Conservation (phyloP, 2,888 invertebrate genomes). For the Dasysyrphus albostriatus region DNA sequence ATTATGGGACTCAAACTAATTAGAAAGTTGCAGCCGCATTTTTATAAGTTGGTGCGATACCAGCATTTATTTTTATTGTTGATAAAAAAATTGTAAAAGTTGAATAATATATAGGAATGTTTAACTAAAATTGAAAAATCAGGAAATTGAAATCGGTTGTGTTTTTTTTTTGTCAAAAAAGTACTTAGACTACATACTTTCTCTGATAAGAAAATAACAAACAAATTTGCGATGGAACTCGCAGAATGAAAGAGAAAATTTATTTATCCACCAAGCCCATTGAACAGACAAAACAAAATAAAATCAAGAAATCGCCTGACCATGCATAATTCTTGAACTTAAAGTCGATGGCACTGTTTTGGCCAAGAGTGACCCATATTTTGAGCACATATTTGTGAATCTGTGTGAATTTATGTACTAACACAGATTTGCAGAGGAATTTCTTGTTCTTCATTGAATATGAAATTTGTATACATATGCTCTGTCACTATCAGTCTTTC, state of each 20-base stretch:
- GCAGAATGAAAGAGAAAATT: slow-evolving; percentile 54
- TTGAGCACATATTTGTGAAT: slow-evolving; percentile 28
- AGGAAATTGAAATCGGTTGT: background rate
- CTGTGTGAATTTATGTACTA: background rate
- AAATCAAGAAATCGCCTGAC: slow-evolving; percentile 48
- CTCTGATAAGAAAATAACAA: slow-evolving; percentile 64
- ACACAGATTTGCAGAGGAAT: background rate
- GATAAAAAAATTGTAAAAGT: background rate
- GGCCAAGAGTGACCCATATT: slow-evolving; percentile 66
- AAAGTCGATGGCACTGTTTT: slow-evolving; percentile 68
- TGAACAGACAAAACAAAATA: background rate
- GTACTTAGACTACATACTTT: slow-evolving; percentile 37
- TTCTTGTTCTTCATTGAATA: slow-evolving; percentile 1
- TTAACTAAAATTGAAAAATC: background rate
- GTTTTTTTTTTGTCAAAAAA: background rate
- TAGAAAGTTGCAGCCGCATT: slow-evolving; percentile 67
- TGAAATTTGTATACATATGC: background rate
- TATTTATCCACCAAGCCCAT: background rate
- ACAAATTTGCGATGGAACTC: slow-evolving; percentile 32
- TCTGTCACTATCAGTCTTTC: background rate
- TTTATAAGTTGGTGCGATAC: slow-evolving; percentile 32
- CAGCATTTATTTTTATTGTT: slow-evolving; percentile 28
- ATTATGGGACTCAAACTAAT: slow-evolving; percentile 58
- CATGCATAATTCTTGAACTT: background rate
- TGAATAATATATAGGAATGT: background rate